These are phyloP conservation scores for Huso huso DNA, from an alignment of 2,797 vertebrate genomes.

Conservation along the genomic window DNA sequence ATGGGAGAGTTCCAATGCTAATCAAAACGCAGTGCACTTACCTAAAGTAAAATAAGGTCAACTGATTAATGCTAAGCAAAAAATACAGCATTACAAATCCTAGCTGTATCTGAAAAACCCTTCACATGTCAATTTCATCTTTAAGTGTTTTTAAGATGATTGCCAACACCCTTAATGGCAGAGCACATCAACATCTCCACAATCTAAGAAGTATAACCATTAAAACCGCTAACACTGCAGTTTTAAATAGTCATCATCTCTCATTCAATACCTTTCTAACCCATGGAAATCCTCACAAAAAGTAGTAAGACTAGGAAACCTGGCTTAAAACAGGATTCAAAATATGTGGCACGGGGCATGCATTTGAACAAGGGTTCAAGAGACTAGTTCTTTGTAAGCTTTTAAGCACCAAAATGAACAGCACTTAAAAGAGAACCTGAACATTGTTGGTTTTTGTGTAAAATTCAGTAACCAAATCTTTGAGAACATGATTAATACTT, in stretches of 20 bases:
- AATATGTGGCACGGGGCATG: conserved; percentile 68
- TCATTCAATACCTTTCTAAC: conserved; percentile 31
- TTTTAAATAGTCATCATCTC: conserved; percentile 3
- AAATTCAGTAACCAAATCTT: conserved; percentile 56
- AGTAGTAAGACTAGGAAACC: conserved; percentile 42
- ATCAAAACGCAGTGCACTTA: conserved; percentile 58
- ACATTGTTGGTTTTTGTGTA: conserved; percentile 27
- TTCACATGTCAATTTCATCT: conserved; percentile 35
- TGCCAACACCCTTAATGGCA: conserved; percentile 39
- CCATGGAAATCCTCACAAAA: conserved; percentile 32
- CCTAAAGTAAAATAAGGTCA: conserved; percentile 57
- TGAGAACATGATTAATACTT: conserved; percentile 69
- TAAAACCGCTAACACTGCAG: neutral
- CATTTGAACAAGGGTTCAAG: conserved; percentile 70
- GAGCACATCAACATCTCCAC: conserved; percentile 42
- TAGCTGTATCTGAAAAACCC: conserved; percentile 33
- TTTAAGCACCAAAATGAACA: conserved; percentile 58
- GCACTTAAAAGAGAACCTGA: conserved; percentile 34
- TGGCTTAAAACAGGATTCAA: conserved; percentile 54
- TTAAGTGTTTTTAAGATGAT: conserved; percentile 27
- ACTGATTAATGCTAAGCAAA: conserved; percentile 55
- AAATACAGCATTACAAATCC: conserved; percentile 25
- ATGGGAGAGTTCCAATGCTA: conserved; percentile 52
- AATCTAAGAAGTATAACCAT: conserved; percentile 33
- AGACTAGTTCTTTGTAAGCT: conserved; percentile 72